Evolutionary conservation across 2,888 invertebrate species (phyloP), one percentile per base, ranked within the genome.

Genomic region (Agrenia bidenticulata): DNA sequence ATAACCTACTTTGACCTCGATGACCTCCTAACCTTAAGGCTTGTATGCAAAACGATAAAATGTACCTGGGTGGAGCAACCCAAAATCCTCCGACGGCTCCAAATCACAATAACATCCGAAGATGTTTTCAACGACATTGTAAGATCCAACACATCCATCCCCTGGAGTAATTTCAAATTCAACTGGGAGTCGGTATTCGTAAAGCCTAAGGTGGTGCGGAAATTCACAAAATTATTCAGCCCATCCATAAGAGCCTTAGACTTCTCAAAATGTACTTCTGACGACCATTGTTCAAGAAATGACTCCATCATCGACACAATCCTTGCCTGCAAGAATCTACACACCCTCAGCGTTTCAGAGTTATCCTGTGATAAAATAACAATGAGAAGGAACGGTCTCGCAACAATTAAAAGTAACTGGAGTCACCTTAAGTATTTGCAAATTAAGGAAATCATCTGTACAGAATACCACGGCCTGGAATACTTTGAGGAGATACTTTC

Each of bases 101-200:
- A 51, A 51, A 2, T 51, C 4, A 23, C 24, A 17, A 13, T 51
- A 21, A 21, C n/a, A 5, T 51, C 51, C 5, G 51, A 51, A 51
- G 51, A 17, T 4, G 19, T 13, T 7, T 21, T 51, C 24, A 51
- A 4, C 4, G 13, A 15, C 4, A 26, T 51, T 7, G 11, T 21
- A 4, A 26, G 9, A 21, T 26, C 51, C 24, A 5, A 4, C 7
- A 21, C 21, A 4, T 26, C 24, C 24, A 15, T 26, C 26, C 51
- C 24, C 21, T 51, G 51, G 51, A 19, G 19, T 5, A 51, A 51
- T 51, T 21, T 51, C 51, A 45, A 45, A 15, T 51, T 21, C 51
- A 13, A 24, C 51, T 15, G 15, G 21, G 15, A 13, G 2, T 26
- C 23, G 4, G 23, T 51, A 26, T 51, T 51, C 24, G 19, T 15